Base-by-base conservation (phyloP, 2,113 vertebrate species). In the Gopherus flavomarginatus region DNA sequence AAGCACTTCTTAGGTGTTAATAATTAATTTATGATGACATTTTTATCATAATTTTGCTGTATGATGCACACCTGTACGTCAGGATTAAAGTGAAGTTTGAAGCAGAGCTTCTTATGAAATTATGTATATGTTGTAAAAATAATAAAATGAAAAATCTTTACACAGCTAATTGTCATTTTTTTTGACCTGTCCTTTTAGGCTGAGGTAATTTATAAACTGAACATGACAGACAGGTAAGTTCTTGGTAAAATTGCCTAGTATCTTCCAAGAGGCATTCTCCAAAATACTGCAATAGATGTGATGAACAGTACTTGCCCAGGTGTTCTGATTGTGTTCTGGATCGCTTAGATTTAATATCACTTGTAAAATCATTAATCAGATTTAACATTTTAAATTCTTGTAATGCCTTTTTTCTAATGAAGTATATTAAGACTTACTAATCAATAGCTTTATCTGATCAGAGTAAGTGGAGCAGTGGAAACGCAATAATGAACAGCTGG, bases 171-270 rank as follows among this genome's bases (percentile, higher is more conserved):
- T 93, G 77, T 97, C 89, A 92, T 97, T 89, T 94, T 97, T 98
- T 95, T 96, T 98, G 19, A 47, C 85, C 89, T 96, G 4, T 97
- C 92, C 72, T 97, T 98, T 95, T 97, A 99, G 99, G 99, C 99
- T 85, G 99, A 99, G 97, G 99, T 99, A 78, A 99, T 99, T 98
- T 99, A 99, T 98, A 99, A 99, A 97, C 99, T 99, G 98, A 99
- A 99, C 94, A 99, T 99, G 99, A 99, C 99, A 85, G 99, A 99
- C 98, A 99, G 99, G 99, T 99, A 98, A 98, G 98, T 95, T 96
- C 90, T 92, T 96, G 90, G 62, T 91, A 53, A 87, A 80, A 21
- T 88, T 90, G n/a, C 81, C 38, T 4, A 78, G 22, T 69, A 1
- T 24, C 1, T 90, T 85, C 90, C 91, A 53, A 88, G 26, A 78